phyloP scores from a whole-genome alignment of 2,113 vertebrate genomes.

The Nerophis lumbriciformis region DNA sequence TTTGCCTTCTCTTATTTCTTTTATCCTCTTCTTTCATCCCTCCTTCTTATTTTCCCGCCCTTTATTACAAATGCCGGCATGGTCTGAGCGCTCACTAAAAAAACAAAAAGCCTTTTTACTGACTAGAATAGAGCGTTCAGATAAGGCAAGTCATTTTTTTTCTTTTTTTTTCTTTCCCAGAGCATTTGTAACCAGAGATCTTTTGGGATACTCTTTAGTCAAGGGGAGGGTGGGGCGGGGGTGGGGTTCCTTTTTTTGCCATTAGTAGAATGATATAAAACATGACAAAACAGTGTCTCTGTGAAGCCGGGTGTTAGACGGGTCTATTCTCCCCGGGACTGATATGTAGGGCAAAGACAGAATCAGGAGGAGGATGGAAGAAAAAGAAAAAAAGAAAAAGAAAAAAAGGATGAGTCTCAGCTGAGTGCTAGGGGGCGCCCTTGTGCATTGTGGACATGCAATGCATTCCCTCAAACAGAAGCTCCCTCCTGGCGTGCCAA shows the following conservation, averaged over 20 bases:
- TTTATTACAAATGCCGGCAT: slow-evolving; percentile 51
- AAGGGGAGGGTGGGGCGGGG: slow-evolving; percentile 29
- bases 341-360: slow-evolving; percentile 72
- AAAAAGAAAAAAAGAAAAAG: background rate
- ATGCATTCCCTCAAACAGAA: slow-evolving; percentile 18
- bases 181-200: slow-evolving; percentile 64
- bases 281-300: slow-evolving; percentile 74
- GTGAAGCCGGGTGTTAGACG: slow-evolving; percentile 72
- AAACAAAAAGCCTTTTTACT: slow-evolving; percentile 40
- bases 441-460: slow-evolving; percentile 39
- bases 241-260: slow-evolving; percentile 63
- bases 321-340: slow-evolving; percentile 72
- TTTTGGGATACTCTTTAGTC: slow-evolving; percentile 72
- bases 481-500: slow-evolving; percentile 21
- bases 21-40: slow-evolving; percentile 31
- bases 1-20: slow-evolving; percentile 46
- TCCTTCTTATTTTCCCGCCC: slow-evolving; percentile 21
- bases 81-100: slow-evolving; percentile 49
- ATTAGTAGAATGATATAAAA: slow-evolving; percentile 79
- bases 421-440: slow-evolving; percentile 68
- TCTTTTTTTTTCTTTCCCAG: slow-evolving; percentile 25
- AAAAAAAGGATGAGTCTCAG: slow-evolving; percentile 19
- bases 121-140: slow-evolving; percentile 49
- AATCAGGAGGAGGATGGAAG: slow-evolving; percentile 46
- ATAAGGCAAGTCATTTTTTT: slow-evolving; percentile 45